Percentiles rank a stretch among this genome's conserved stretches.
Evolutionary conservation across 2,888 invertebrate genomes (phyloP).

Genomic region (Conistra vaccinii): DNA sequence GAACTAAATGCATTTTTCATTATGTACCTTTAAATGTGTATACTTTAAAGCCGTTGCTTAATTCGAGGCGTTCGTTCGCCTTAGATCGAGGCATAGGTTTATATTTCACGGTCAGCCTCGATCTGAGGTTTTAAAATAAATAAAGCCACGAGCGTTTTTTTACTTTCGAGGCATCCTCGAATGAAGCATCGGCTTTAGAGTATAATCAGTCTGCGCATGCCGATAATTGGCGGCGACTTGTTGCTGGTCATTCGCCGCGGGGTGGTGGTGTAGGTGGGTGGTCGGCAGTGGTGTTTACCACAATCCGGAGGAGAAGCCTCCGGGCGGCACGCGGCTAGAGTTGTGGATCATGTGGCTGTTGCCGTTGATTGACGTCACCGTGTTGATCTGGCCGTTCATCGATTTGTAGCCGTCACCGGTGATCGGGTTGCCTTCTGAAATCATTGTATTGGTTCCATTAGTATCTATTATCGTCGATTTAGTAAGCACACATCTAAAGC

Average conservation of each 20-base stretch:
- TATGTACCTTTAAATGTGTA: constrained; percentile 54
- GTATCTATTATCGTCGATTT: background rate
- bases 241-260: constrained; percentile 67
- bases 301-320: constrained; percentile 93
- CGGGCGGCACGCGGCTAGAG: constrained; percentile 92
- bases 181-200: constrained; percentile 50
- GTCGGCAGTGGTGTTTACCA: constrained; percentile 88
- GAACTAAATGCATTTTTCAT: constrained; percentile 82
- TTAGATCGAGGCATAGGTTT: constrained; percentile 37
- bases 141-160: constrained; percentile 31
- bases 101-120: constrained; percentile 21
- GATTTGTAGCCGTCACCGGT: constrained; percentile 91
- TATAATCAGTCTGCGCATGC: constrained; percentile 65
- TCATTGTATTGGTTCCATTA: constrained; percentile 52
- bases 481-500: constrained; percentile 32
- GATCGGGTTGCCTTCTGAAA: constrained; percentile 91
- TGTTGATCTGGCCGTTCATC: constrained; percentile 91
- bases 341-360: constrained; percentile 81
- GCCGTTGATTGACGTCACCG: constrained; percentile 86
- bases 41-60: constrained; percentile 54
- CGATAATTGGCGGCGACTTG: constrained; percentile 62
- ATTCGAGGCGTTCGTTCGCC: constrained; percentile 26
- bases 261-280: constrained; percentile 67
- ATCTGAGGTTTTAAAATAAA: constrained; percentile 43
- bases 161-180: constrained; percentile 25